A percentile compares a stretch with the other conserved stretches of the same genome.
phyloP scores from a whole-genome alignment of 2,113 vertebrate genomes.

The Taxidea taxus region DNA sequence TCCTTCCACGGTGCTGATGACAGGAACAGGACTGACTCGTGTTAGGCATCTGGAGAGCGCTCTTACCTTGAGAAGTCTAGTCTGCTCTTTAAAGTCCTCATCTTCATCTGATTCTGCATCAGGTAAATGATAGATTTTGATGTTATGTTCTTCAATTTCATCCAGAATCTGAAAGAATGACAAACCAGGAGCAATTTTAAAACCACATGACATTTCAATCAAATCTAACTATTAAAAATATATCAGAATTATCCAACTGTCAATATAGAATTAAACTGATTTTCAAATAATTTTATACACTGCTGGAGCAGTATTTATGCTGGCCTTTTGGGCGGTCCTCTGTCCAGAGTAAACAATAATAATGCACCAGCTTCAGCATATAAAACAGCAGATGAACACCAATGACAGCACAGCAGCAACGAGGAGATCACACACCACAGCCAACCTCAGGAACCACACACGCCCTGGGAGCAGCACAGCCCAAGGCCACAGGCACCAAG shows the following conservation, averaged over 20 bases:
- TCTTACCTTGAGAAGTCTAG: constrained; percentile 94
- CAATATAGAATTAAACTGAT: neutral
- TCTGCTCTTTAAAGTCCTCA: constrained; percentile 99
- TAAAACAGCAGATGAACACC: rapidly evolving
- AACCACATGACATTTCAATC: neutral
- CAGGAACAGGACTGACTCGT: neutral
- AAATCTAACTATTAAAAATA: neutral
- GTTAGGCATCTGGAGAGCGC: rapidly evolving
- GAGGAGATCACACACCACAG: neutral
- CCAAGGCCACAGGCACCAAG: neutral
- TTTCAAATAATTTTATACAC: neutral
- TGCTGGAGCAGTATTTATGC: neutral
- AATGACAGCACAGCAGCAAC: rapidly evolving
- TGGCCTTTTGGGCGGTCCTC: neutral
- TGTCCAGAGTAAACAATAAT: neutral
- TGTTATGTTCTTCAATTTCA: constrained; percentile 98
- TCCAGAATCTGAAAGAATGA: constrained; percentile 90
- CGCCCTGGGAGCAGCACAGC: neutral
- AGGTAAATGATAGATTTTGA: constrained; percentile 98
- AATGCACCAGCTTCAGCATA: rapidly evolving
- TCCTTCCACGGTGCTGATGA: neutral
- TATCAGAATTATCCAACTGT: neutral
- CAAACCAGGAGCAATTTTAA: neutral
- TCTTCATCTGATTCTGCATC: constrained; percentile 99
- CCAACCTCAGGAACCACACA: neutral